Conservation (phyloP, 2,888 invertebrate genomes). For the Nomada fabriciana region DNA sequence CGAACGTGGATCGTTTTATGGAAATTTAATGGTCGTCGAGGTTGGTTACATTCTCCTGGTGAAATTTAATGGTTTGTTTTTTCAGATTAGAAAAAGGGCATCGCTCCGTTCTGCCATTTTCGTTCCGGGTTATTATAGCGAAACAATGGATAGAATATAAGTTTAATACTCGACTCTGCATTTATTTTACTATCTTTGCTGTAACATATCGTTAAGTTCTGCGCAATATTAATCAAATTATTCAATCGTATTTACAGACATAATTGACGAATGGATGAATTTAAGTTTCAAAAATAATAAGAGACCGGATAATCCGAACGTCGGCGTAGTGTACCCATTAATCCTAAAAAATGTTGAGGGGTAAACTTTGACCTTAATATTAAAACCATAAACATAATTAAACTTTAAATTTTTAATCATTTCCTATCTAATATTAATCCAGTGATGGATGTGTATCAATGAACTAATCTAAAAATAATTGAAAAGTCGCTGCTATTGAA, state of each 20-base stretch:
- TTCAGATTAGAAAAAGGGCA: background rate
- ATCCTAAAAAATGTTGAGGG: constrained; percentile 40
- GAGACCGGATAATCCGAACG: constrained; percentile 76
- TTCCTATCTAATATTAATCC: constrained; percentile 13
- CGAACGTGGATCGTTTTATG: constrained; percentile 1
- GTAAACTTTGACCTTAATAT: constrained; percentile 7
- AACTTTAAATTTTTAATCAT: constrained; percentile 18
- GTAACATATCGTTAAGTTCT: no score
- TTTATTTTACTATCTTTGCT: no score
- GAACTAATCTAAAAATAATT: no score
- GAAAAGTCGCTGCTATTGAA: no score
- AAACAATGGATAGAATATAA: no score
- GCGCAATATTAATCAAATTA: no score
- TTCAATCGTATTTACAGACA: no score
- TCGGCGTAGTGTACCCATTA: constrained; percentile 27
- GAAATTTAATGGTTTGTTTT: background rate
- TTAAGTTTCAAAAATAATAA: constrained; percentile 9
- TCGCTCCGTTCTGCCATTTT: background rate
- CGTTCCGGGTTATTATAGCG: no score
- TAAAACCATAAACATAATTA: constrained; percentile 11
- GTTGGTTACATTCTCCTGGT: background rate
- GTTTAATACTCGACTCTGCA: no score
- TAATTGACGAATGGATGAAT: background rate
- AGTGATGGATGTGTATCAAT: background rate
- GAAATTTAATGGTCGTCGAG: constrained; percentile 11